Base-by-base conservation (phyloP, 2,797 vertebrate genomes). In the Clarias platycephalus region DNA sequence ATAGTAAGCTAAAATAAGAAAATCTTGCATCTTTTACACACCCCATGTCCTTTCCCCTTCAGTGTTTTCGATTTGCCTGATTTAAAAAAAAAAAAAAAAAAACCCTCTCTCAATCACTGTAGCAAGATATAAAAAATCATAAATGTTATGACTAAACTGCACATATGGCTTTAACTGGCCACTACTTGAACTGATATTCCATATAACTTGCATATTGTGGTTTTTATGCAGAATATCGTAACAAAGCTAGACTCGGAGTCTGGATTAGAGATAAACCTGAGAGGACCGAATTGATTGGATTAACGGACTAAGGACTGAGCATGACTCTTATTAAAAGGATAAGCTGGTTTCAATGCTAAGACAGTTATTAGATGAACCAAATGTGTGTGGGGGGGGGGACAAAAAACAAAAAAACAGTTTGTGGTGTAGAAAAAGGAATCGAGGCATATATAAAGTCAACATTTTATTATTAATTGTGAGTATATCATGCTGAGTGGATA, bases 241-340 rank as follows among this genome's bases (percentile, higher is more conserved):
- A 44, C 40, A 63, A 79, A 44, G 24, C 22, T 9, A 58, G 20
- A 34, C 57, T 72, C 58, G 9, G 12, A 60, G 22, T 68, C 13
- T 18, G 53, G 63, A 57, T 72, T 57, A 81, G n/a, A 82, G 83
- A 81, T 53, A 64, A 83, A 76, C 44, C 18, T 44, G 7, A 85
- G 15, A 3, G 78, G 85, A 87, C 44, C 64, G 78, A 13, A 79
- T 63, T 91, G 89, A 92, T 86, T 64, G 90, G 91, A 94, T 94
- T 92, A 87, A 66, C 87, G 72, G 90, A 87, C 64, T 58, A 74
- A 86, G 71, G 24, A 70, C 16, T 24, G 49, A 37, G 82, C 64
- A 37, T n/a, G 44, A 53, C 79, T 80, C 76, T 63, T 60, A 90
- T 91, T 93, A 93, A 90, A 90, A 82, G 84, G 90, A 92, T 91